Base-by-base conservation (phyloP, 2,113 vertebrate genomes). In the Kryptolebias marmoratus region DNA sequence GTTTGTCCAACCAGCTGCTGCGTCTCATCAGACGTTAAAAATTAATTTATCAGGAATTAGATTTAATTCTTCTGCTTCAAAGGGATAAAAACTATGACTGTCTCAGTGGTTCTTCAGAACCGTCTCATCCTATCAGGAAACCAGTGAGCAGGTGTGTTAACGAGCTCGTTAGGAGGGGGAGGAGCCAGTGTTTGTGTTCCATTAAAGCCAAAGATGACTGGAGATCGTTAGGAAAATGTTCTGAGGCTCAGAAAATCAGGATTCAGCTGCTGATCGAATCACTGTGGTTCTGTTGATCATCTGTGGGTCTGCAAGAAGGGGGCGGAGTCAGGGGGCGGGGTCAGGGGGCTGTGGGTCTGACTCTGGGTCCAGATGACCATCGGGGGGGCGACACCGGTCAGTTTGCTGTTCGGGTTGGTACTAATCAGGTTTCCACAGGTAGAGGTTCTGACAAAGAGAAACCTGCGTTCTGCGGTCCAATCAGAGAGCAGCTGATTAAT, bases 171-270 rank as follows among this genome's bases (percentile, higher is more conserved):
- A 58, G 15, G 14, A 18, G 27, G 28, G 30, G 30, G 31, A 2
- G 31, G 56, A 36, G 31, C 31, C 53, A 13, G 12, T 28, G 22
- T 55, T 30, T 55, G 2, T 6, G 31, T 32, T 8, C 56, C 44
- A 48, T 30, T 63, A 48, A 63, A 63, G 44, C 60, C 44, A 62
- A 62, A 62, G 60, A 63, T 16, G 44, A 62, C 4, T 11, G 14
- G 30, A 31, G 30, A 36, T 22, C 18, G 5, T 18, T n/a, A 13
- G 13, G 22, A 54, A 16, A 36, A 0, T 15, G 7, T 4, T 12
- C 16, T 9, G 39, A 39, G 12, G 47, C 15, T 48, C 47, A 15
- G 47, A 48, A 3, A 48, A 12, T 58, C 39, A 45, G 59, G 44
- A 42, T 47, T 61, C 13, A 30, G 27, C 18, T 48, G 60, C 60